These are phyloP conservation scores for Apamea monoglypha DNA, from an alignment of 2,888 invertebrate genomes.

Conservation along the genomic window DNA sequence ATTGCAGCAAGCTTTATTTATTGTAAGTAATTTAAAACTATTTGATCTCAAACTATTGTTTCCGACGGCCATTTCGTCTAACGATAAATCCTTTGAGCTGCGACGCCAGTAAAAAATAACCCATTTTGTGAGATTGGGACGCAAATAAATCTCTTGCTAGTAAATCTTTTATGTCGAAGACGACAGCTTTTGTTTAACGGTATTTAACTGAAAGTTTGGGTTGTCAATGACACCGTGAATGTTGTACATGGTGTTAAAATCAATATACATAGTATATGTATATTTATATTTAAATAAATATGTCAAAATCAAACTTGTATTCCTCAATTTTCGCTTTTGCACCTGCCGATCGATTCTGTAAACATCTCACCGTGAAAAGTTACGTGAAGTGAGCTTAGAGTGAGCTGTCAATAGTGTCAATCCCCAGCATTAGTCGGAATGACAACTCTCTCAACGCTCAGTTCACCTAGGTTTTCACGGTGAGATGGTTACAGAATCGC, in stretches of 20 bases:
- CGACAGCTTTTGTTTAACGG: neutral
- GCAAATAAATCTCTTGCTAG: constrained; percentile 37
- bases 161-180: constrained; percentile 33
- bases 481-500: too few species aligned
- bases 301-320: neutral
- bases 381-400: too few species aligned
- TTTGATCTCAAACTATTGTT: constrained; percentile 8
- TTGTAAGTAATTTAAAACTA: constrained; percentile 33
- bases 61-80: constrained; percentile 11
- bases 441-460: too few species aligned
- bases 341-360: too few species aligned
- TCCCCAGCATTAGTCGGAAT: too few species aligned
- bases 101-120: constrained; percentile 35
- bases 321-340: neutral
- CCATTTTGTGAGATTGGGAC: constrained; percentile 15
- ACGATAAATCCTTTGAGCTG: constrained; percentile 41
- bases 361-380: too few species aligned
- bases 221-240: too few species aligned
- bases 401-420: too few species aligned
- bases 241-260: neutral
- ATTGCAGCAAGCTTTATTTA: constrained; percentile 50
- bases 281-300: too few species aligned
- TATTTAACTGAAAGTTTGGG: neutral
- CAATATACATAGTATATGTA: too few species aligned
- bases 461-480: too few species aligned